A percentile compares a stretch with the other conserved stretches of the same genome.
Conservation (phyloP, 2,888 invertebrate genomes). For the Archaeoteleia sp. region DNA sequence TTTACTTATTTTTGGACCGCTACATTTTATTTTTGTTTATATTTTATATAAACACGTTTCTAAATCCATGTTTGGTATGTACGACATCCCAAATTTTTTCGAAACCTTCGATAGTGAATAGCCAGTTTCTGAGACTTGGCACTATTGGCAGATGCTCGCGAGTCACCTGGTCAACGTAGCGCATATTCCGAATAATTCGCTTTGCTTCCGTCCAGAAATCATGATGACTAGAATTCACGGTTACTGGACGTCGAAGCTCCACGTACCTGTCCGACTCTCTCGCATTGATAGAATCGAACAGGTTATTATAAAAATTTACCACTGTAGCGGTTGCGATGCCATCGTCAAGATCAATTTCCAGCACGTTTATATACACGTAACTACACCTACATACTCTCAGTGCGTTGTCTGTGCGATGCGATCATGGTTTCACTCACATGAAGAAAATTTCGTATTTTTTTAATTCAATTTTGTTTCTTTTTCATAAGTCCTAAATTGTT, state of each 20-base stretch:
- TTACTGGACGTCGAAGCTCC: conserved; percentile 7
- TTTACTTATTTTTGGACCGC: no score
- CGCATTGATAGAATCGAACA: conserved; percentile 11
- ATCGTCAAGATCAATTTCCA: neutral
- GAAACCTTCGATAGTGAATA: conserved; percentile 9
- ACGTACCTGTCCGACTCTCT: neutral
- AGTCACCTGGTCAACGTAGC: neutral
- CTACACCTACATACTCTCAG: no score
- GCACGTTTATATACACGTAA: no score
- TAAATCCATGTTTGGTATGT: neutral
- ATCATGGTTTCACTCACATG: no score
- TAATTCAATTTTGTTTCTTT: no score
- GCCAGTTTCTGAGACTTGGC: conserved; percentile 7
- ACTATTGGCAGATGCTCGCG: neutral
- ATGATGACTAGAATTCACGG: neutral
- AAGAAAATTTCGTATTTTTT: no score
- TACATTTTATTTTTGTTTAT: no score
- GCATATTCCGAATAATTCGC: neutral
- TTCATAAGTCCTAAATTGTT: no score
- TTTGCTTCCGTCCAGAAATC: conserved; percentile 8
- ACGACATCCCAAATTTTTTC: conserved; percentile 3
- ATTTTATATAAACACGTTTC: no score
- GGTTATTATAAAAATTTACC: conserved; percentile 7
- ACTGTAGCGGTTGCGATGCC: neutral
- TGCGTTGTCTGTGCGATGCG: no score